Percentiles rank a stretch among this genome's conserved stretches.
These are phyloP conservation scores for Oophaga pumilio DNA, from an alignment of 2,113 vertebrate genomes.

Conservation along the genomic window DNA sequence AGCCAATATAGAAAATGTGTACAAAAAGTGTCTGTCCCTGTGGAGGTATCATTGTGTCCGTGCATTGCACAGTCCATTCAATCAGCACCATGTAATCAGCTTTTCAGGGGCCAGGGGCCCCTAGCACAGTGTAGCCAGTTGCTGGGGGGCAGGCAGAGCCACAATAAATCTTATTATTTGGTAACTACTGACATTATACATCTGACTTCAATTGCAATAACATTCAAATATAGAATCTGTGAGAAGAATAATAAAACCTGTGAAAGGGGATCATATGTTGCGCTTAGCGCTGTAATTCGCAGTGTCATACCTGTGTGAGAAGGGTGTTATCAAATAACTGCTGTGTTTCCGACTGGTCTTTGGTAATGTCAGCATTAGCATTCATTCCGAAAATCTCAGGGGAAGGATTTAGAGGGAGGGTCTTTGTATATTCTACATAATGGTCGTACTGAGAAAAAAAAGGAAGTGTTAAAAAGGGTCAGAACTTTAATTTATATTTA, in stretches of 20 bases:
- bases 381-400: constrained; percentile 88
- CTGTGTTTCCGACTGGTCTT: constrained; percentile 85
- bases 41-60: no score
- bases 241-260: not conserved
- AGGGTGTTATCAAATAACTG: constrained; percentile 83
- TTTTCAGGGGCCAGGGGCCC: no score
- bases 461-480: constrained; percentile 1
- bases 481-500: constrained; percentile 38
- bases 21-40: no score
- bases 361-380: constrained; percentile 83
- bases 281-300: not conserved
- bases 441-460: constrained; percentile 73
- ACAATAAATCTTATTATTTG: not conserved
- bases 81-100: no score
- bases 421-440: constrained; percentile 83
- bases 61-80: no score
- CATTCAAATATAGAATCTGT: not conserved
- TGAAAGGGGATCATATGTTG: no score
- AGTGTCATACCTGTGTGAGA: constrained; percentile 78
- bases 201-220: not conserved
- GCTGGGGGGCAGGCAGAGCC: not conserved
- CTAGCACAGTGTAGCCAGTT: no score
- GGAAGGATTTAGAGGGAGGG: constrained; percentile 79
- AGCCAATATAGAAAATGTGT: no score
- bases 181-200: not conserved